Conservation (phyloP, 2,797 vertebrate genomes). For the Lateolabrax maculatus region DNA sequence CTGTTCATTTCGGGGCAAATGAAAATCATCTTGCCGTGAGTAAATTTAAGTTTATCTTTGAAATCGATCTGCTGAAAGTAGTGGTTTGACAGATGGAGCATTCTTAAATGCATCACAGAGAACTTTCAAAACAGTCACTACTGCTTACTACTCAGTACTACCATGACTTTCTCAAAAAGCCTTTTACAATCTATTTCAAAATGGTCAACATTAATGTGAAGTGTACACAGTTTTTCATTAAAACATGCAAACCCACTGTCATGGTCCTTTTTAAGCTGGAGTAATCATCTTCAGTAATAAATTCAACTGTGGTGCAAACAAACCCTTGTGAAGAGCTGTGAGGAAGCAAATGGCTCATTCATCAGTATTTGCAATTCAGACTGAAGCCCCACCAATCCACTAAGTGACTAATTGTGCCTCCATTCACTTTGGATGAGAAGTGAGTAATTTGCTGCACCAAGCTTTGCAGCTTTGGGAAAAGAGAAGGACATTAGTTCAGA, state of each 20-base stretch:
- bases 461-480: neutral
- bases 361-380: slow-evolving; percentile 40
- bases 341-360: slow-evolving; percentile 27
- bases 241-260: neutral
- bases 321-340: slow-evolving; percentile 27
- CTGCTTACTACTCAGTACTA: neutral
- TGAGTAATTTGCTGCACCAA: slow-evolving; percentile 18
- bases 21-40: neutral
- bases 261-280: neutral
- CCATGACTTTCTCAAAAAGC: neutral
- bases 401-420: slow-evolving; percentile 24
- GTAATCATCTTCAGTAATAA: slow-evolving; percentile 14
- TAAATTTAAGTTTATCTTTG: neutral
- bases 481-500: neutral
- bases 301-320: slow-evolving; percentile 32
- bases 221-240: slow-evolving; percentile 18
- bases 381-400: slow-evolving; percentile 21
- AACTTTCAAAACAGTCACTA: neutral
- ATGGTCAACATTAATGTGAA: neutral
- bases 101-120: neutral
- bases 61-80: neutral
- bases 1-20: too few species aligned
- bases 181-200: neutral
- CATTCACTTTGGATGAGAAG: slow-evolving; percentile 22
- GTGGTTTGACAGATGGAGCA: neutral